Evolutionary conservation across 2,113 vertebrate genomes (phyloP), one percentile per base, ranked within the genome.

Genomic region (Stegastes partitus): DNA sequence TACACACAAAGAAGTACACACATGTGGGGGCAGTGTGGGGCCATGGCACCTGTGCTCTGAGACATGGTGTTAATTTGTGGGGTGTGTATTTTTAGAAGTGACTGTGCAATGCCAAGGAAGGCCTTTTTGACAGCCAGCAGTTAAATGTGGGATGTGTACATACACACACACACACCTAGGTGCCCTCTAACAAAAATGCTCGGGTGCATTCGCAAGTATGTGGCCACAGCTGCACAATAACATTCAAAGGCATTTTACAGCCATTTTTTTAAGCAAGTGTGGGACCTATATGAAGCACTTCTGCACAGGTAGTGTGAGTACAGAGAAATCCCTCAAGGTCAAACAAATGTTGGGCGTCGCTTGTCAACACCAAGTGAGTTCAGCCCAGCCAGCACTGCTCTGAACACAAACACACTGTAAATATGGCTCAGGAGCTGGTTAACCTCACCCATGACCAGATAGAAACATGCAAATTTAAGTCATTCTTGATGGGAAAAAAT

Each of bases 21-120:
- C 59, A 55, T 44, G 39, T 51, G 57, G 78, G 62, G 74, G 67
- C 75, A 83, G 87, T 83, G 80, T 73, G 55, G 63, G 68, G 76
- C 54, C 49, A 66, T 63, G 55, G 64, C 82, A 88, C 82, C 85
- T 83, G 83, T 79, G 77, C 74, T 80, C 51, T 69, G 73, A 79
- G 65, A 76, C 77, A 77, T 68, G 74, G 77, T 80, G 88, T 86
- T 90, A 86, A 92, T 91, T 86, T 88, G 87, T 85, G 34, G 62
- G 26, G 76, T 39, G 83, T 66, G 45, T 92, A 93, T 92, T 91
- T 91, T 88, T 92, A 91, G 90, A 88, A 47, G 26, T 50, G 61
- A 71, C 68, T 58, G 76, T 67, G 59, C 81, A 66, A 82, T 55
- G 67, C 74, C 79, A 79, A 81, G 49, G 62, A 78, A 70, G 66